Base-by-base conservation (phyloP, 2,113 vertebrate genomes). In the Oriolus oriolus region DNA sequence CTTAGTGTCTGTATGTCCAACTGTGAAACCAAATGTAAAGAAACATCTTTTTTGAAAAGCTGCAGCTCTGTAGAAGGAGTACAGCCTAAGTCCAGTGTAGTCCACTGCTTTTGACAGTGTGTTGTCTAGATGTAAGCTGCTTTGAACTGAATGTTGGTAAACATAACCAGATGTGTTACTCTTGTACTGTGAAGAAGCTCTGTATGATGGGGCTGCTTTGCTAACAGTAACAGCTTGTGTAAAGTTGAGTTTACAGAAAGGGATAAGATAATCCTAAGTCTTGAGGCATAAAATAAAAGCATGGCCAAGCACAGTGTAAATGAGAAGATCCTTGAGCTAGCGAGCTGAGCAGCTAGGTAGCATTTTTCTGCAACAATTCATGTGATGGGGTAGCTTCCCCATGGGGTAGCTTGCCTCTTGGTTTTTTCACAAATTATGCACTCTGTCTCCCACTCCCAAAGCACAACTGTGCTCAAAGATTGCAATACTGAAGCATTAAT, bases 61-160 rank as follows among this genome's bases (percentile, higher is more conserved):
- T 77, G 30, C 50, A 45, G 15, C 31, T 90, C 50, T 76, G 7
- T 56, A 33, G 63, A 19, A 52, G 65, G 13, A 74, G 12, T 28
- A 23, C 28, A 28, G 17, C 9, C 6, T 3, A 27, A 30, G 59
- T 77, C 50, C 59, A 41, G 11, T 0, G 0, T 69, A 56, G n/a
- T 64, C 79, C 0, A 0, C 26, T 84, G n/a, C 14, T 37, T 74
- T 42, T 41, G 45, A 33, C 54, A 45, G 10, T 8, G 12, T 71
- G n/a, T 83, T 83, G 54, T 15, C 17, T 65, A 18, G 17, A 19
- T 64, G 3, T 42, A 37, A 81, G 21, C n/a, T 69, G n/a, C 68
- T 77, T 84, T 91, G 84, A 87, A 33, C 37, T 74, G 19, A 11
- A 5, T 44, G 15, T 60, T 22, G 14, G 28, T 77, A 45, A 80